A percentile compares a stretch with the other conserved stretches of the same genome.
phyloP scores from a whole-genome alignment of 1,140 invertebrate genomes.

The Coptotermes formosanus region DNA sequence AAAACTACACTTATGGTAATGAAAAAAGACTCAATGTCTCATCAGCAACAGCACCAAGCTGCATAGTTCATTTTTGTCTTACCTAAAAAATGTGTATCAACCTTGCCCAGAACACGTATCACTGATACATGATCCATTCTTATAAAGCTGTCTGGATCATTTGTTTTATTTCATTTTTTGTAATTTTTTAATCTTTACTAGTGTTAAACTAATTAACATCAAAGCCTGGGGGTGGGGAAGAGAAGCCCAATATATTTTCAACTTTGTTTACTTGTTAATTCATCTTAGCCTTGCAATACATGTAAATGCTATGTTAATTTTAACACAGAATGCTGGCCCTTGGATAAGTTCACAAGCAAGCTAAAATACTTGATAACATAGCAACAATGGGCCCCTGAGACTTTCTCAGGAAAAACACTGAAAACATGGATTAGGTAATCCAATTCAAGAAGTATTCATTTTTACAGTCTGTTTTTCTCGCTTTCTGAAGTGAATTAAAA shows the following conservation, averaged over 20 bases:
- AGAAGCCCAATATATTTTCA: background rate
- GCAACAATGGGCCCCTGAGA: background rate
- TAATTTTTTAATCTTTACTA: background rate
- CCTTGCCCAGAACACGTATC: background rate
- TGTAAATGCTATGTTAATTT: background rate
- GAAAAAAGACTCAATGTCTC: slow-evolving; percentile 1
- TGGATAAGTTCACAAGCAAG: background rate
- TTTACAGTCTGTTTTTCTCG: background rate
- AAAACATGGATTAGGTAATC: background rate
- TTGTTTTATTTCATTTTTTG: background rate
- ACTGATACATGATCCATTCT: background rate
- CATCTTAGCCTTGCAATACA: background rate
- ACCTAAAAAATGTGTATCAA: background rate
- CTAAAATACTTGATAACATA: background rate
- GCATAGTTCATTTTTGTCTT: background rate
- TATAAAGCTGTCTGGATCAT: background rate
- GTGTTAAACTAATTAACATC: background rate
- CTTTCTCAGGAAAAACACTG: background rate
- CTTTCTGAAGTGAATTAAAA: background rate
- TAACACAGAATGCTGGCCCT: background rate
- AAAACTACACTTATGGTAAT: background rate
- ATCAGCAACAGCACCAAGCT: background rate
- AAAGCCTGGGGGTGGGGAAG: background rate
- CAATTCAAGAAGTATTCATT: background rate
- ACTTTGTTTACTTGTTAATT: background rate